Conservation (phyloP, 2,113 vertebrate species). For the Rhagologus leucostigma region DNA sequence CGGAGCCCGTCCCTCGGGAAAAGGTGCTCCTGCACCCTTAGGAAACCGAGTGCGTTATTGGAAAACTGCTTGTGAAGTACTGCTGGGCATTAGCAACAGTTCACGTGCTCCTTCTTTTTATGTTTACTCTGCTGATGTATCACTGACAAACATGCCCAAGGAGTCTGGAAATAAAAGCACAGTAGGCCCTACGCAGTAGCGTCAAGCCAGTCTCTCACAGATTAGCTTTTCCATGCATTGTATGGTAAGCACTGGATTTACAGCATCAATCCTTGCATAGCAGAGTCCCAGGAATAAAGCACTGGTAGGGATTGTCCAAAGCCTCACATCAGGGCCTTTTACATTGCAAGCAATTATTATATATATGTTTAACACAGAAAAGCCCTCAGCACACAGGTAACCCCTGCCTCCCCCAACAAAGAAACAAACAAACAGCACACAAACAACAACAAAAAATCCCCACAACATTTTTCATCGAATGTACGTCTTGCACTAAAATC, state of each 20-base stretch:
- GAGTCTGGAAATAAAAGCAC: background rate
- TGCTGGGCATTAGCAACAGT: background rate
- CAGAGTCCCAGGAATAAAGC: background rate
- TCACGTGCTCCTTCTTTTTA: background rate
- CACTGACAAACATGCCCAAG: background rate
- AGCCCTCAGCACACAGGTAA: background rate
- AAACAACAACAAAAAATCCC: background rate
- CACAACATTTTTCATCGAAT: background rate
- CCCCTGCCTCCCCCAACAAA: rapidly evolving
- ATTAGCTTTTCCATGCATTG: background rate
- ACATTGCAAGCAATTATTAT: background rate
- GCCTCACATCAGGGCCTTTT: background rate
- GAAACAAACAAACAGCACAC: background rate
- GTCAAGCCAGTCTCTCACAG: background rate
- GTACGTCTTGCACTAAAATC: background rate
- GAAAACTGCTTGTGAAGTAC: background rate
- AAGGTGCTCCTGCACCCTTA: rapidly evolving
- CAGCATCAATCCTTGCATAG: background rate
- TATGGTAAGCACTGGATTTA: background rate
- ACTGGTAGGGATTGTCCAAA: background rate
- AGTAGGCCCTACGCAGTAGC: background rate
- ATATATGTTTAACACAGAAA: background rate
- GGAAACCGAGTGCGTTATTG: rapidly evolving
- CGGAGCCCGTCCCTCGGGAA: background rate
- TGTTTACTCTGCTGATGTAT: background rate